phyloP scores from a whole-genome alignment of 2,888 invertebrate species.

The Cosmia trapezina region DNA sequence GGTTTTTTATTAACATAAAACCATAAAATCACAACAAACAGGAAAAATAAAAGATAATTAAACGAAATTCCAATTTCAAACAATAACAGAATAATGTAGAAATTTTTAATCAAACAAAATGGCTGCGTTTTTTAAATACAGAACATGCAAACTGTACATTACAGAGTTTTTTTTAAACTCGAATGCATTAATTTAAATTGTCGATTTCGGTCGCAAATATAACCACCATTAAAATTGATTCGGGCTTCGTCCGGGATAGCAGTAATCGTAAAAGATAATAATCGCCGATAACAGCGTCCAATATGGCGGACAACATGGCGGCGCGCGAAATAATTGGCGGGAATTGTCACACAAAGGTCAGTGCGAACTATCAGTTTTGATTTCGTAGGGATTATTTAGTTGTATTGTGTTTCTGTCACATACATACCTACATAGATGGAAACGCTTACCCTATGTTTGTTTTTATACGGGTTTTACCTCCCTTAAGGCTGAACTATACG shows the following conservation, averaged over 20 bases:
- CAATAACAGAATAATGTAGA: conserved; percentile 27
- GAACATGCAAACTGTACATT: conserved; percentile 33
- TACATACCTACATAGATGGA: neutral
- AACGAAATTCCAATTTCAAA: conserved; percentile 37
- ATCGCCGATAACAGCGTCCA: conserved; percentile 70
- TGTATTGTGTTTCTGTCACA: conserved; percentile 5
- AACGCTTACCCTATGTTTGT: neutral
- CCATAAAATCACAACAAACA: conserved; percentile 8
- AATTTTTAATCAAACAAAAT: conserved; percentile 40
- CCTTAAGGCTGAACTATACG: too few relatives aligned
- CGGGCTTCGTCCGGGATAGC: conserved; percentile 61
- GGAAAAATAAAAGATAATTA: neutral
- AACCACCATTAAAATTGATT: conserved; percentile 73
- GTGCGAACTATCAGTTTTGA: conserved; percentile 49
- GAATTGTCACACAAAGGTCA: conserved; percentile 59
- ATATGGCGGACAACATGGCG: conserved; percentile 67
- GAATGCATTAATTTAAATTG: conserved; percentile 72
- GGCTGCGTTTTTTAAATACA: conserved; percentile 30
- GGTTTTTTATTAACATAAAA: conserved; percentile 4
- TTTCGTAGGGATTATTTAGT: conserved; percentile 46
- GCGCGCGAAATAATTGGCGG: conserved; percentile 70
- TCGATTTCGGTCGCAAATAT: conserved; percentile 63
- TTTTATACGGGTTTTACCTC: neutral
- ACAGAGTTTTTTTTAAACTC: conserved; percentile 50
- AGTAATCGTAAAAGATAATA: conserved; percentile 78